Conservation (phyloP, 64 coral and sea anemone genomes). For the Cladopsammia gracilis region DNA sequence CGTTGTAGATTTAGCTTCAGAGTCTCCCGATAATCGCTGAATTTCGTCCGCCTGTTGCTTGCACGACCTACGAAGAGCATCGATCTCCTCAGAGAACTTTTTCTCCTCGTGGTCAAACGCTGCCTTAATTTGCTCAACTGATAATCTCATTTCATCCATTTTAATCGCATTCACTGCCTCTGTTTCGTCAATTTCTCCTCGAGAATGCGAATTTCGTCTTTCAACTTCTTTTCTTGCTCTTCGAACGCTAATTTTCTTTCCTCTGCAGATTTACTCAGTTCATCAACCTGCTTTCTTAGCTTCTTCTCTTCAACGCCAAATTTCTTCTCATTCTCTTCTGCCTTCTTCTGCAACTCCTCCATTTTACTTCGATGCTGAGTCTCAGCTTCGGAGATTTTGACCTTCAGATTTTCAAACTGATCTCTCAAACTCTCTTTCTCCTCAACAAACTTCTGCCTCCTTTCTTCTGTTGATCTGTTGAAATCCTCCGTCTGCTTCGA, state of each 20-base stretch:
- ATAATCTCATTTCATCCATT: conserved; percentile 59
- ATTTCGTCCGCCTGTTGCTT: conserved; percentile 31
- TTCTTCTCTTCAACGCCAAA: conserved; percentile 30
- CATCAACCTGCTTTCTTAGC: conserved; percentile 7
- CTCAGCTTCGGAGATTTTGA: conserved; percentile 25
- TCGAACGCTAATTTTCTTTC: conserved; percentile 40
- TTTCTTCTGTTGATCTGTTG: background rate
- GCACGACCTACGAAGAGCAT: conserved; percentile 12
- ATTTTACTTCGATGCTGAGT: conserved; percentile 42
- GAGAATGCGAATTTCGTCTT: conserved; percentile 51
- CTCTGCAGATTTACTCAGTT: conserved; percentile 17
- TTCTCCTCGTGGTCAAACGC: conserved; percentile 64
- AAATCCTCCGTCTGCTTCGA: conserved; percentile 4
- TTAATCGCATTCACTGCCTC: conserved; percentile 71
- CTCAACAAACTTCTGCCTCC: conserved; percentile 4
- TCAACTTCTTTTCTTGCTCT: conserved; percentile 39
- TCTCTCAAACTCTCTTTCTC: conserved; percentile 16
- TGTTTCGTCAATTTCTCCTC: conserved; percentile 76
- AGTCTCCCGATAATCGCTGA: conserved; percentile 3
- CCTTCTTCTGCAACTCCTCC: conserved; percentile 53
- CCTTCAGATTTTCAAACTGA: conserved; percentile 40
- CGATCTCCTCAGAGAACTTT: conserved; percentile 54
- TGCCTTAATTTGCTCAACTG: conserved; percentile 57
- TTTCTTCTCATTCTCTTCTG: conserved; percentile 55
- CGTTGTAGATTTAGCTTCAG: background rate